Percentiles rank a stretch among this genome's conserved stretches.
Conservation (phyloP, 2,888 invertebrate species). For the Portevinia maculata region DNA sequence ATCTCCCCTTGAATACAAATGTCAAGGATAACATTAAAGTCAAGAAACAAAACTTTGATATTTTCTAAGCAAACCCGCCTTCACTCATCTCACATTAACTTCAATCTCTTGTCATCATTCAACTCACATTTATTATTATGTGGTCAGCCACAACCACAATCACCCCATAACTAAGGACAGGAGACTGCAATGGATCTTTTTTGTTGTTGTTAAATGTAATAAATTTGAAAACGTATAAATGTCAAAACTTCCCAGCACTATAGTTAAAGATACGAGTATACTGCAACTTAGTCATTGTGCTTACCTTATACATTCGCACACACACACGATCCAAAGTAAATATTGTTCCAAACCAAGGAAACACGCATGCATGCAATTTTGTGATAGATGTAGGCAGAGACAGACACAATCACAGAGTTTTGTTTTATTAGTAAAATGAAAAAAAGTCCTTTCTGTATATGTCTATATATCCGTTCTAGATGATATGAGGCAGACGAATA, state of each 20-base stretch:
- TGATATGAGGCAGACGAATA: slow-evolving; percentile 9
- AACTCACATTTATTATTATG: no score
- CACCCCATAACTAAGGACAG: slow-evolving; percentile 33
- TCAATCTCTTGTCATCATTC: background rate
- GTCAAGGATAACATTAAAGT: no score
- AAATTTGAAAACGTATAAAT: slow-evolving; percentile 50
- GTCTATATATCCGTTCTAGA: slow-evolving; percentile 41
- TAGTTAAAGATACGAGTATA: slow-evolving; percentile 42
- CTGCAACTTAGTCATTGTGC: slow-evolving; percentile 53
- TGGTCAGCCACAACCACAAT: slow-evolving; percentile 45
- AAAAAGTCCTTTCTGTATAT: slow-evolving; percentile 22
- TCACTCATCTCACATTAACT: background rate
- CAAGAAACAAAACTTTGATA: no score
- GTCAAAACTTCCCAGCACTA: slow-evolving; percentile 44
- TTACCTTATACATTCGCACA: slow-evolving; percentile 39
- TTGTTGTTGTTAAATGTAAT: slow-evolving; percentile 18
- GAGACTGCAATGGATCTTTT: slow-evolving; percentile 7
- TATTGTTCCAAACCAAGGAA: slow-evolving; percentile 45
- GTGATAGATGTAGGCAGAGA: slow-evolving; percentile 23
- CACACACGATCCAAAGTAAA: slow-evolving; percentile 45
- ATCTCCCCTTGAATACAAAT: no score
- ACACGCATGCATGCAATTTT: slow-evolving; percentile 19
- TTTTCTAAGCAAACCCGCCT: no score
- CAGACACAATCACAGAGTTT: slow-evolving; percentile 12
- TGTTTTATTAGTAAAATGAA: slow-evolving; percentile 35